Conservation (phyloP, 2,797 vertebrate species). For the Gymnocypris eckloni region DNA sequence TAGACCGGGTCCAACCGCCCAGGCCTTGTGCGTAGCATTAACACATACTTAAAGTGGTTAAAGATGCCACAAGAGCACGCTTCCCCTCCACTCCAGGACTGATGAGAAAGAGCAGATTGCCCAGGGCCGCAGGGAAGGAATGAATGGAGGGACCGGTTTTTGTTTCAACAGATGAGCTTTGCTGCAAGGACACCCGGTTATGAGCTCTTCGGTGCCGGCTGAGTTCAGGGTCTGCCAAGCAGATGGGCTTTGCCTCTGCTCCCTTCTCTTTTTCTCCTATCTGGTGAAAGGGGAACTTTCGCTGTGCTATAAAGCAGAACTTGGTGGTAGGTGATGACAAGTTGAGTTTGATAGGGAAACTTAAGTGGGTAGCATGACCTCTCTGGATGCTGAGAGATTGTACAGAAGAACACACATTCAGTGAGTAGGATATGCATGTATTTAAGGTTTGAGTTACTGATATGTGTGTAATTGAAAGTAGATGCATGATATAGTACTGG, state of each 20-base stretch:
- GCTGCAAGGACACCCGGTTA: slow-evolving; percentile 57
- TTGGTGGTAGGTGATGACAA: slow-evolving; percentile 45
- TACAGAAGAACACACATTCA: slow-evolving; percentile 15
- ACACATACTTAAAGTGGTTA: slow-evolving; percentile 64
- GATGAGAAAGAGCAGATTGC: slow-evolving; percentile 67
- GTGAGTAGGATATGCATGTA: neutral
- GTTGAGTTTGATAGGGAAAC: slow-evolving; percentile 43
- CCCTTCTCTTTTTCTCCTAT: slow-evolving; percentile 27
- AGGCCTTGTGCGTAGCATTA: slow-evolving; percentile 56
- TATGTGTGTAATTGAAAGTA: neutral
- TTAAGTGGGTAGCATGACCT: slow-evolving; percentile 30
- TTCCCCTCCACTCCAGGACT: slow-evolving; percentile 50
- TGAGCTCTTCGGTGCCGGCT: slow-evolving; percentile 56
- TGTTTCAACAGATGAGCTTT: slow-evolving; percentile 60
- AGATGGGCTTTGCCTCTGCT: slow-evolving; percentile 58
- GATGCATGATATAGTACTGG: neutral
- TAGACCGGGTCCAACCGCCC: slow-evolving; percentile 48
- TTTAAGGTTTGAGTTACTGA: neutral
- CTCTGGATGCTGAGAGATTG: slow-evolving; percentile 23
- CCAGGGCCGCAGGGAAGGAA: slow-evolving; percentile 30
- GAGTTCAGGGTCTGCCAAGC: slow-evolving; percentile 61
- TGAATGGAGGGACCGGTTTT: slow-evolving; percentile 62
- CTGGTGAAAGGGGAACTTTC: slow-evolving; percentile 21
- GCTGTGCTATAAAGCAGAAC: slow-evolving; percentile 35
- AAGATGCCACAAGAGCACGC: slow-evolving; percentile 53